Conservation (phyloP, 53 echinoderm and acorn worm genomes). For the Holothuria leucospilota region DNA sequence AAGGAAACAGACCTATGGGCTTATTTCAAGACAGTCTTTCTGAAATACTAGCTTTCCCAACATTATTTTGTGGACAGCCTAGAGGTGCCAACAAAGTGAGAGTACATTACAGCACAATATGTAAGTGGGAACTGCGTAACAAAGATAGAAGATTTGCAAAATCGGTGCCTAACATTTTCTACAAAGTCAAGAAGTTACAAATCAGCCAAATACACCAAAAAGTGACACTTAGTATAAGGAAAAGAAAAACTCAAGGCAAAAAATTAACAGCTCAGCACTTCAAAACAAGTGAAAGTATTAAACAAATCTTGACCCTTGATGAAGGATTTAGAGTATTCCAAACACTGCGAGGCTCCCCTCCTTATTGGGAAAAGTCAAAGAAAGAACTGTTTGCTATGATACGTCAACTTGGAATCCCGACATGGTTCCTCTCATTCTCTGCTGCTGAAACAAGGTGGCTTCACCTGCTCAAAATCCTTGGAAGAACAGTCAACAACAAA, state of each 20-base stretch:
- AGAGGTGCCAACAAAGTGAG: conserved; percentile 4
- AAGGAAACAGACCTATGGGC: conserved; percentile 48
- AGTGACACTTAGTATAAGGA: conserved; percentile 39
- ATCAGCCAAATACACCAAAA: conserved; percentile 49
- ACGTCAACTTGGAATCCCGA: conserved; percentile 59
- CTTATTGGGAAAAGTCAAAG: conserved; percentile 52
- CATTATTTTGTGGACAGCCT: conserved; percentile 54
- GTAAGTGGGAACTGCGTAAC: conserved; percentile 51
- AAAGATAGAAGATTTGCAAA: conserved; percentile 53
- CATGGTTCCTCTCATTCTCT: conserved; percentile 56
- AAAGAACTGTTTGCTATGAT: conserved; percentile 68
- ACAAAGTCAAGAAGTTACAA: conserved; percentile 52
- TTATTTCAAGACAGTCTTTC: conserved; percentile 58
- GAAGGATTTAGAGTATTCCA: conserved; percentile 56
- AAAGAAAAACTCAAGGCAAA: conserved; percentile 28
- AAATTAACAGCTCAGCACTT: conserved; percentile 15
- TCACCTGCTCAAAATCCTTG: conserved; percentile 49
- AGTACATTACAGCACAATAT: conserved; percentile 53
- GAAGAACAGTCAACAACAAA: conserved; percentile 45
- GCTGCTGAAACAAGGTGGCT: conserved; percentile 60
- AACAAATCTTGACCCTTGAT: conserved; percentile 35
- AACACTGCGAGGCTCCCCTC: conserved; percentile 51
- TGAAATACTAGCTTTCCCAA: conserved; percentile 59
- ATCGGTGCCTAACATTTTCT: conserved; percentile 58
- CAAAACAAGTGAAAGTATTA: not conserved